Conservation (phyloP, 2,113 vertebrate genomes). For the Shinisaurus crocodilurus region DNA sequence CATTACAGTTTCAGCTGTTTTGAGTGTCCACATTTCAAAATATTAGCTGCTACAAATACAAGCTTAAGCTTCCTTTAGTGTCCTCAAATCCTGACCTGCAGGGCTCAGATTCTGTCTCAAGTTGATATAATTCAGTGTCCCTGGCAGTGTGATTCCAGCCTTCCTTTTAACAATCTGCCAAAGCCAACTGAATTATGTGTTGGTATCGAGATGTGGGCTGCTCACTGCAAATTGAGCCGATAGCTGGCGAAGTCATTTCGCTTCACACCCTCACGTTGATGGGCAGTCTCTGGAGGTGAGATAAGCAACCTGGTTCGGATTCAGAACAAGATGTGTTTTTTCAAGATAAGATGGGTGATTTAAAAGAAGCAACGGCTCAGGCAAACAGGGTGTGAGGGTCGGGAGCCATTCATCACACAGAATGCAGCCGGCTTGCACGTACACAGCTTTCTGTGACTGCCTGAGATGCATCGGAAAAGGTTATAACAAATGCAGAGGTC, state of each 20-base stretch:
- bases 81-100: slow-evolving; percentile 60
- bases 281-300: slow-evolving; percentile 69
- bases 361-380: slow-evolving; percentile 39
- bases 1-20: slow-evolving; percentile 27
- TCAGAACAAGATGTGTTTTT: slow-evolving; percentile 67
- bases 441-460: background rate
- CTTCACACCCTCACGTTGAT: slow-evolving; percentile 64
- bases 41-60: slow-evolving; percentile 44
- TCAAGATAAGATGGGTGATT: slow-evolving; percentile 65
- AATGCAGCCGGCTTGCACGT: background rate
- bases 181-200: slow-evolving; percentile 64
- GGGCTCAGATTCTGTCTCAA: slow-evolving; percentile 54
- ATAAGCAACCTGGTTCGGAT: slow-evolving; percentile 66
- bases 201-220: slow-evolving; percentile 49
- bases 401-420: slow-evolving; percentile 27
- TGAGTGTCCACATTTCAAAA: background rate
- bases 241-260: slow-evolving; percentile 56
- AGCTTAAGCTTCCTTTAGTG: slow-evolving; percentile 47
- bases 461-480: background rate
- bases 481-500: background rate
- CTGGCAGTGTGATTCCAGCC: slow-evolving; percentile 43
- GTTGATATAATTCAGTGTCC: slow-evolving; percentile 65
- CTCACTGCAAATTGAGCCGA: slow-evolving; percentile 70
- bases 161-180: slow-evolving; percentile 61
- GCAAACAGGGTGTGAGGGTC: slow-evolving; percentile 15